These are phyloP conservation scores for Hippocampus abdominalis DNA, from an alignment of 2,113 vertebrate genomes.

Conservation along the genomic window DNA sequence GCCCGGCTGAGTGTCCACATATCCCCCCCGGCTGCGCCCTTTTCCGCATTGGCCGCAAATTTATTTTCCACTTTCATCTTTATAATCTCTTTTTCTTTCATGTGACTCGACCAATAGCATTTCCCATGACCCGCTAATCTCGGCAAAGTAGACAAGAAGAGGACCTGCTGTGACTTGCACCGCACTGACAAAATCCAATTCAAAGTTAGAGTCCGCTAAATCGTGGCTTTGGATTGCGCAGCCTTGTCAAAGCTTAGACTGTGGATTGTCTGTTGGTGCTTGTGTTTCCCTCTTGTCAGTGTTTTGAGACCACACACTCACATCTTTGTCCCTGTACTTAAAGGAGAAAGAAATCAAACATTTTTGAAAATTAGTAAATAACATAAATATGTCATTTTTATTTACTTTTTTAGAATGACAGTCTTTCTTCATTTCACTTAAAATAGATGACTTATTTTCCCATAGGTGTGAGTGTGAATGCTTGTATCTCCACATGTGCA, in stretches of 20 bases:
- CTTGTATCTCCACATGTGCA: too few species aligned
- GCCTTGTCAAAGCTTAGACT: neutral
- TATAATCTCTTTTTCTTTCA: slow-evolving; percentile 40
- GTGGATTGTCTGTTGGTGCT: neutral
- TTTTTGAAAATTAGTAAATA: too few species aligned
- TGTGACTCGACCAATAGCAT: slow-evolving; percentile 27
- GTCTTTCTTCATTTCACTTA: too few species aligned
- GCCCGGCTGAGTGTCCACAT: slow-evolving; percentile 28
- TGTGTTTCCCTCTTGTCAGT: neutral
- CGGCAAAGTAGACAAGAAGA: slow-evolving; percentile 32
- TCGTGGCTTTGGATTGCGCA: slow-evolving; percentile 17
- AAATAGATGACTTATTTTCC: too few species aligned
- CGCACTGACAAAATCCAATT: slow-evolving; percentile 36
- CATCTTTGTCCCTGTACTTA: neutral
- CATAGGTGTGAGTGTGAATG: too few species aligned
- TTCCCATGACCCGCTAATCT: slow-evolving; percentile 38
- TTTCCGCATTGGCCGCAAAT: slow-evolving; percentile 23
- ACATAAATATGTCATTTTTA: too few species aligned
- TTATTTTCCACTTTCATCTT: slow-evolving; percentile 38
- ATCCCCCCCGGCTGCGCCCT: slow-evolving; percentile 18
- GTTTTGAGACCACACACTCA: neutral
- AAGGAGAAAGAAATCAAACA: neutral
- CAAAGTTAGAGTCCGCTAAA: slow-evolving; percentile 14
- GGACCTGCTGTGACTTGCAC: slow-evolving; percentile 21
- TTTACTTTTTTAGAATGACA: too few species aligned